Conservation (phyloP, 1,140 invertebrate species). For the Drosophila kanapiae region DNA sequence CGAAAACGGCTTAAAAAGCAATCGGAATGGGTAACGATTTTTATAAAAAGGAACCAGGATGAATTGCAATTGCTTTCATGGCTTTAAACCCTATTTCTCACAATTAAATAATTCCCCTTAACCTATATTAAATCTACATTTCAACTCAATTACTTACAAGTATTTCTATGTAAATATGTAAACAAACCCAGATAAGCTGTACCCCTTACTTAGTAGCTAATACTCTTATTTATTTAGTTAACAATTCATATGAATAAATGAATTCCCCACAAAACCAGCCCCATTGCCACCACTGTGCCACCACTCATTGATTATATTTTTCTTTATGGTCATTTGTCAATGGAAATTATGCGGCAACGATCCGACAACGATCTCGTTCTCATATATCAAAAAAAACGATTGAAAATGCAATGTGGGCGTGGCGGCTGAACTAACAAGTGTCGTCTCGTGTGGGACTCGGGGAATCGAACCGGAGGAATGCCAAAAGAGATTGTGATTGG, state of each 20-base stretch:
- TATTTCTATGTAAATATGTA: too few species aligned
- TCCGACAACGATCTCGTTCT: constrained; percentile 46
- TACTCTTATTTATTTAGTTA: too few species aligned
- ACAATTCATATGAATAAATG: neutral
- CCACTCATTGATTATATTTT: constrained; percentile 39
- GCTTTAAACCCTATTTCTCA: neutral
- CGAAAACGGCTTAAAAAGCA: neutral
- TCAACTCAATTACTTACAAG: too few species aligned
- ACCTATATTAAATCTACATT: too few species aligned
- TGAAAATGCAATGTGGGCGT: constrained; percentile 46
- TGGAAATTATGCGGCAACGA: constrained; percentile 66
- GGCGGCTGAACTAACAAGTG: constrained; percentile 23
- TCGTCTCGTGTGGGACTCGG: constrained; percentile 3
- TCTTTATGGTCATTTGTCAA: constrained; percentile 67
- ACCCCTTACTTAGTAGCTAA: too few species aligned
- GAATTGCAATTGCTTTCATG: too few species aligned
- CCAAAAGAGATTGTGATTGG: constrained; percentile 25
- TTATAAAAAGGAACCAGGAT: neutral
- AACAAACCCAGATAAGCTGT: too few species aligned
- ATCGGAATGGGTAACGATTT: neutral
- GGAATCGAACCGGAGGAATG: constrained; percentile 9
- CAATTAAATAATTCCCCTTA: too few species aligned
- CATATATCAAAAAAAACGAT: constrained; percentile 48
- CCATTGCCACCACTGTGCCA: constrained; percentile 7
- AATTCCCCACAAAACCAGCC: neutral